Evolutionary conservation across 2,113 vertebrate genomes (phyloP).

Genomic region (Petroica traversi): DNA sequence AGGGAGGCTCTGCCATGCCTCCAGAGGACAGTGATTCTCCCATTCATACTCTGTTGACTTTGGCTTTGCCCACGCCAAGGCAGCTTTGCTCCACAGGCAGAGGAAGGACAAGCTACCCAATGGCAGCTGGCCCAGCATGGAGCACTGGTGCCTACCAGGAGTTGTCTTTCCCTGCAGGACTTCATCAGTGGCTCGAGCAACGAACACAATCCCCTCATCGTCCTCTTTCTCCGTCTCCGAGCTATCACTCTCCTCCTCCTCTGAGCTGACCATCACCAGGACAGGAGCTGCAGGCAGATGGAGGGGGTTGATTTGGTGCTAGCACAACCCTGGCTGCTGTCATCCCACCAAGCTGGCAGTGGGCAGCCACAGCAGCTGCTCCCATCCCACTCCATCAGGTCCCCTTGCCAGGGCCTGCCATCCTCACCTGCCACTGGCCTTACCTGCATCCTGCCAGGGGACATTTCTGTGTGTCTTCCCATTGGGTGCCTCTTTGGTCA

Average conservation of each 20-base stretch:
- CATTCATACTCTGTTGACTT: not conserved
- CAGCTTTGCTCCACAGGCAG: not conserved
- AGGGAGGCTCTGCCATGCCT: not conserved
- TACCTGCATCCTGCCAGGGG: slow-evolving; percentile 90
- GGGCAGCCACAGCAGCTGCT: not conserved
- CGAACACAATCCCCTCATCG: slow-evolving; percentile 90
- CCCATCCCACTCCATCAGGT: not conserved
- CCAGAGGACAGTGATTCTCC: not conserved
- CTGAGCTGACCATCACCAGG: slow-evolving; percentile 78
- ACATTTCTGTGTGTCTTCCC: slow-evolving; percentile 82
- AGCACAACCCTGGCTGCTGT: not conserved
- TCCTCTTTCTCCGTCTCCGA: slow-evolving; percentile 87
- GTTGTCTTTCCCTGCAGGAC: slow-evolving; percentile 80
- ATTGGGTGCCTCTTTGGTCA: slow-evolving; percentile 72
- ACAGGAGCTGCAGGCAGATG: slow-evolving; percentile 72
- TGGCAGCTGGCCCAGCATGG: accelerated
- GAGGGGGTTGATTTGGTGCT: not conserved
- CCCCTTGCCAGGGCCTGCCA: not conserved
- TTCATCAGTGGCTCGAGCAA: slow-evolving; percentile 84
- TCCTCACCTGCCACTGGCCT: not conserved
- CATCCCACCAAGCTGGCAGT: accelerated
- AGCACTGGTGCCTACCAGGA: slow-evolving; percentile 74
- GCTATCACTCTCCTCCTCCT: slow-evolving; percentile 81
- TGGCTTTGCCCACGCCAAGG: not conserved
- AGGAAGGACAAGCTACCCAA: not conserved